These are phyloP conservation scores for Drosophila setosimentum DNA, from an alignment of 2,888 invertebrate genomes.

Conservation along the genomic window DNA sequence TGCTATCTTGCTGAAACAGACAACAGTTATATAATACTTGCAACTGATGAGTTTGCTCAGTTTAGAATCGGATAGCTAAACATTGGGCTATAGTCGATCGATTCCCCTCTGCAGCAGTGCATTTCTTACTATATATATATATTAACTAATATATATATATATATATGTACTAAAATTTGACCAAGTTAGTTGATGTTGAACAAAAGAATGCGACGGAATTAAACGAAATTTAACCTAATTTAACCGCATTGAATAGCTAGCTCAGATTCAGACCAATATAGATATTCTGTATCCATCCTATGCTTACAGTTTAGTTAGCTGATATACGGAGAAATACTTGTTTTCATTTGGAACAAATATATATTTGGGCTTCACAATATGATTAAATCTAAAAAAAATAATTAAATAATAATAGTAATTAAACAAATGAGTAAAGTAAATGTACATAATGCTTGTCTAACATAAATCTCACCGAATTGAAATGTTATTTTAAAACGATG, in stretches of 20 bases:
- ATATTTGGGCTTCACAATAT: too few relatives aligned
- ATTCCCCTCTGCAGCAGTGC: not conserved
- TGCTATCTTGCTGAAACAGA: not conserved
- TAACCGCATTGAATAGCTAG: slow-evolving; percentile 21
- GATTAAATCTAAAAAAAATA: too few relatives aligned
- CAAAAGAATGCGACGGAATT: slow-evolving; percentile 17
- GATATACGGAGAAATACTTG: not conserved
- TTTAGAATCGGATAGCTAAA: not conserved
- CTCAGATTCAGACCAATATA: not conserved
- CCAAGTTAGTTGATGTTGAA: slow-evolving; percentile 13
- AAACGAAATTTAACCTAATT: slow-evolving; percentile 48
- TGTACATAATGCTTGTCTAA: not conserved
- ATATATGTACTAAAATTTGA: not conserved
- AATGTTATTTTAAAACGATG: not conserved
- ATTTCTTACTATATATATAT: too few relatives aligned
- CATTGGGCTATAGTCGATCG: not conserved
- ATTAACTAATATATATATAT: not conserved
- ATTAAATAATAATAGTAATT: not conserved
- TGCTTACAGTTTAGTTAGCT: not conserved
- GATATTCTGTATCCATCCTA: not conserved
- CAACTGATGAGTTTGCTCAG: not conserved
- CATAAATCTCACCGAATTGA: not conserved
- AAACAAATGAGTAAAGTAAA: not conserved
- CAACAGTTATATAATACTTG: not conserved
- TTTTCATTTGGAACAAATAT: too few relatives aligned